phyloP scores from a whole-genome alignment of 2,797 vertebrate species.

The Enteromius treurensis region DNA sequence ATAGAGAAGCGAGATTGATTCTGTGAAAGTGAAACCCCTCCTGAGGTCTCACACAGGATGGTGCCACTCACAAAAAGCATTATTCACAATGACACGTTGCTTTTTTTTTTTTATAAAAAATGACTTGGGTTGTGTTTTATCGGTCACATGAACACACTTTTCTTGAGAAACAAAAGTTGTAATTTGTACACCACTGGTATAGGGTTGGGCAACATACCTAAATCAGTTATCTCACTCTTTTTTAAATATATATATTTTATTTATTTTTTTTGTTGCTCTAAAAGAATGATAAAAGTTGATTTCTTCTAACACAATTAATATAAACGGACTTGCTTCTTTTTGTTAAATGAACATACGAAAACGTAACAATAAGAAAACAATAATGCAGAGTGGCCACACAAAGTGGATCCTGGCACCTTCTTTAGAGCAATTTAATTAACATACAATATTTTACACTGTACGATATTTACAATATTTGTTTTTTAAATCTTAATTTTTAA shows the following conservation, averaged over 20 bases:
- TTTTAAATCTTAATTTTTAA: neutral
- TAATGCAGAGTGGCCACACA: too few relatives aligned
- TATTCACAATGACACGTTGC: conserved; percentile 32
- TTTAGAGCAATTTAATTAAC: neutral
- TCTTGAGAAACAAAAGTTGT: neutral
- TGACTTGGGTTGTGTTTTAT: conserved; percentile 10
- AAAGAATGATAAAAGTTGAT: too few relatives aligned
- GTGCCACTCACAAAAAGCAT: conserved; percentile 22
- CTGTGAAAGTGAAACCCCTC: conserved; percentile 40
- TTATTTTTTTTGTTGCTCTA: too few relatives aligned
- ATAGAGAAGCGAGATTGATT: conserved; percentile 25
- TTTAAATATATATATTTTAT: too few relatives aligned
- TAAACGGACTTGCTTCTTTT: too few relatives aligned
- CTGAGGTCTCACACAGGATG: conserved; percentile 26
- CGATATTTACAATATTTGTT: too few relatives aligned
- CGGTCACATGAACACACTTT: conserved; percentile 1
- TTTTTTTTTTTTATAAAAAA: conserved; percentile 4
- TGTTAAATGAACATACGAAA: too few relatives aligned
- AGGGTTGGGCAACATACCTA: too few relatives aligned
- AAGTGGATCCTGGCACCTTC: neutral
- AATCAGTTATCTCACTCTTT: too few relatives aligned
- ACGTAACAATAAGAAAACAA: too few relatives aligned
- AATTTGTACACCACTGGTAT: too few relatives aligned
- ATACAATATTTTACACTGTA: neutral
- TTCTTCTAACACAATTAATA: too few relatives aligned